Percentiles rank a stretch among this genome's conserved stretches.
These are phyloP conservation scores for Darevskia mixta DNA, from an alignment of 2,797 vertebrate genomes.

Conservation along the genomic window DNA sequence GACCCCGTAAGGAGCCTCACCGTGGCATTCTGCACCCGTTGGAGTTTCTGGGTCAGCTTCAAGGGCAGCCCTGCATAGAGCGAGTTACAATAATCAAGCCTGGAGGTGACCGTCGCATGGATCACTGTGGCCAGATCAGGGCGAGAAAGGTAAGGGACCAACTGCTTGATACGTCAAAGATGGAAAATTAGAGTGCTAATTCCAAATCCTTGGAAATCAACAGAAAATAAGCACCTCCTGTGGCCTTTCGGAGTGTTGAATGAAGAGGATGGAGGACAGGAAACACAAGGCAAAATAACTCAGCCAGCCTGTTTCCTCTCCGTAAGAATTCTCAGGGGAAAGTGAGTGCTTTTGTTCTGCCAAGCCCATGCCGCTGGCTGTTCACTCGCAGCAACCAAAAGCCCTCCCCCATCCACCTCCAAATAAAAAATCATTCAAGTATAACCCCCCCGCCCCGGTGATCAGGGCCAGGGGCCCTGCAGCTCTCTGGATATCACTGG, in stretches of 20 bases:
- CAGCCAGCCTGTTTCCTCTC: neutral
- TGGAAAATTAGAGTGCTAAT: neutral
- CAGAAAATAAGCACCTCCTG: neutral
- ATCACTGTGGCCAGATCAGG: no score
- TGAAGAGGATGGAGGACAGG: neutral
- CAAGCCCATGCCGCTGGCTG: neutral
- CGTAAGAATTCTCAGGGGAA: constrained; percentile 12
- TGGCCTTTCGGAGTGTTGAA: neutral
- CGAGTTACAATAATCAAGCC: no score
- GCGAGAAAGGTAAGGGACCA: no score
- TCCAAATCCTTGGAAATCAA: neutral
- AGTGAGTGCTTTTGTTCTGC: neutral
- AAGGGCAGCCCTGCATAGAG: no score
- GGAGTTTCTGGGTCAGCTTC: no score
- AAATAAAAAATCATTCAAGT: neutral
- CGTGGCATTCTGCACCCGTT: no score
- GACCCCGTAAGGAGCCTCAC: no score
- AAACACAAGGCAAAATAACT: neutral
- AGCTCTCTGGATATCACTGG: neutral
- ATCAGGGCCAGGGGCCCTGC: neutral
- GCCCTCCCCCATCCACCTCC: no score
- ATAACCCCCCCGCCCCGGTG: neutral
- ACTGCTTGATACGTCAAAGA: no score
- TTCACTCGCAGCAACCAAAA: neutral
- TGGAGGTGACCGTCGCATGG: no score